phyloP scores from a whole-genome alignment of 2,797 vertebrate genomes.

The Gallinago nigripennis region DNA sequence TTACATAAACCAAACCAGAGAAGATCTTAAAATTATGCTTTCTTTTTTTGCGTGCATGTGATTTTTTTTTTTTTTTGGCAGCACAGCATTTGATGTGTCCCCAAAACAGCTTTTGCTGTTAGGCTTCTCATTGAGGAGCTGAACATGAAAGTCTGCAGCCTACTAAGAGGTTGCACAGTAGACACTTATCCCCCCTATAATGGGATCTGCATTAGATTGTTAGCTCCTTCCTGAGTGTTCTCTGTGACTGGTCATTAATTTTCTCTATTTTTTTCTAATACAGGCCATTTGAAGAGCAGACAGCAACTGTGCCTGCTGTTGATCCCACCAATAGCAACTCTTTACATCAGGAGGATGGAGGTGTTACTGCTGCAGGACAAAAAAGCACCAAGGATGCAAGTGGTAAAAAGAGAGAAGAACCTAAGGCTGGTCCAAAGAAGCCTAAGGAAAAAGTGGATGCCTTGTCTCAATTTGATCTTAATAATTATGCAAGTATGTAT shows the following conservation, averaged over 20 bases:
- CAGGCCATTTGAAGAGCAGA: slow-evolving; percentile 80
- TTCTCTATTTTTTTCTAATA: not conserved
- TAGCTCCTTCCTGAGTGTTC: not conserved
- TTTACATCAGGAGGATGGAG: slow-evolving; percentile 76
- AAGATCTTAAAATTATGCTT: not conserved
- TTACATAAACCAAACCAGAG: not conserved
- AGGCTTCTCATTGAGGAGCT: not conserved
- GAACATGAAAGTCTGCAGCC: not conserved
- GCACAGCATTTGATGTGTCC: not conserved
- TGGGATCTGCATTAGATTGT: not conserved
- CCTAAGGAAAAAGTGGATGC: slow-evolving; percentile 95
- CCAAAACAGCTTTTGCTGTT: not conserved
- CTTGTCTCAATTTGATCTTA: slow-evolving; percentile 97
- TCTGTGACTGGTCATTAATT: not conserved
- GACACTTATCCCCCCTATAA: not conserved
- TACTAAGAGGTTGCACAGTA: not conserved
- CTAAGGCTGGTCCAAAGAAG: slow-evolving; percentile 90
- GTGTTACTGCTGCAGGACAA: slow-evolving; percentile 73
- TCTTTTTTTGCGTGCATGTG: not conserved
- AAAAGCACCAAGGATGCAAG: slow-evolving; percentile 84
- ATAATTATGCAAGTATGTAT: slow-evolving; percentile 97
- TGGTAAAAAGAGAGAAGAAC: slow-evolving; percentile 90
- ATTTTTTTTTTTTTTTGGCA: not conserved
- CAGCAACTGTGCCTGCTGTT: slow-evolving; percentile 35
- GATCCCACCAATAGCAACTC: slow-evolving; percentile 71